These are phyloP conservation scores for Saiga tatarica DNA, from an alignment of 2,113 vertebrate species.

Conservation along the genomic window DNA sequence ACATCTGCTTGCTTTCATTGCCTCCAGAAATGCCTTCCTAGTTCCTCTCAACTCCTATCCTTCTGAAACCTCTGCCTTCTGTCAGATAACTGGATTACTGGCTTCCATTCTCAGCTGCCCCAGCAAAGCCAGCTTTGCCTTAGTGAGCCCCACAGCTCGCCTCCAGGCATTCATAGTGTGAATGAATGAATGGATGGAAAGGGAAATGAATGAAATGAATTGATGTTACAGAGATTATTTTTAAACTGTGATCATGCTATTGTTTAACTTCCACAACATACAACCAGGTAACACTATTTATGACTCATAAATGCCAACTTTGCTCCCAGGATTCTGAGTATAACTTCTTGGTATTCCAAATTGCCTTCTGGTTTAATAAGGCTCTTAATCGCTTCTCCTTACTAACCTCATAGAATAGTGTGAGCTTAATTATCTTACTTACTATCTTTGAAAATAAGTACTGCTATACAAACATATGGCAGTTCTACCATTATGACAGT, in stretches of 20 bases:
- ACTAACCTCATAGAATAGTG: background rate
- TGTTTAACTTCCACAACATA: background rate
- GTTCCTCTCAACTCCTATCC: background rate
- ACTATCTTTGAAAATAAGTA: conserved; percentile 39
- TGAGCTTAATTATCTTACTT: background rate
- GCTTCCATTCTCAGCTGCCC: background rate
- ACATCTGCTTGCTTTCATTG: background rate
- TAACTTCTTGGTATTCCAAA: background rate
- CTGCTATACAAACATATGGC: background rate
- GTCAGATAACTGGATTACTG: background rate
- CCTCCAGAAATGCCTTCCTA: background rate
- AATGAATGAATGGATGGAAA: background rate
- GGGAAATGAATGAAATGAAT: conserved; percentile 65
- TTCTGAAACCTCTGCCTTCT: background rate
- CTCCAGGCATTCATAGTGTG: background rate
- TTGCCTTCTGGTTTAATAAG: background rate
- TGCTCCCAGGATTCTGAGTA: background rate
- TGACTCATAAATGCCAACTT: background rate
- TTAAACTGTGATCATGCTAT: background rate
- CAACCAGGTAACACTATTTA: background rate
- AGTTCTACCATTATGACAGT: background rate
- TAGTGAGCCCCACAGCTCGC: background rate
- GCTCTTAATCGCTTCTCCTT: background rate
- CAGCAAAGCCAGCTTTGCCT: background rate
- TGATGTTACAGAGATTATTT: conserved; percentile 40